Base-by-base conservation (phyloP, 2,888 invertebrate genomes). In the Galeruca laticollis region DNA sequence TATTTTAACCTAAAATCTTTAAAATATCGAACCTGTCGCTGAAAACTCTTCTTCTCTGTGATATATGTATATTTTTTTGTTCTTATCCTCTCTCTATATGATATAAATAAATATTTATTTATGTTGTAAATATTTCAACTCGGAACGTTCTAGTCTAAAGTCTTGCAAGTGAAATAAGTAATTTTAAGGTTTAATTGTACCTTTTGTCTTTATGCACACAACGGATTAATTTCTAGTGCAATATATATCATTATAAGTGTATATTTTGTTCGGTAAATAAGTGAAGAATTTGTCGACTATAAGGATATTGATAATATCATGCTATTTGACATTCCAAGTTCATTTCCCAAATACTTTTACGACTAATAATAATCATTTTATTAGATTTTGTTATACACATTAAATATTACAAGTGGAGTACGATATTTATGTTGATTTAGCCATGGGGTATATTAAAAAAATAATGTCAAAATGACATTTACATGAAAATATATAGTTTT, bases 141-240 rank as follows among this genome's bases (percentile, higher is more conserved):
- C 77, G 54, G 60, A 75, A 76, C 73, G 77, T 77, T 78, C 78
- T 78, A 78, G 78, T 78, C 78, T 76, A 73, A 71, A 70, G 68
- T 73, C 71, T 71, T 71, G 68, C 68, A 56, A 71, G 64, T 72
- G 63, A 70, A 71, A 51, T 66, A 66, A 59, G 60, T 71, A 68
- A 59, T 63, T 63, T 60, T 56, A 65, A 70, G 68, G 60, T 67
- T 15, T 63, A 62, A 70, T 21, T 62, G 66, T 68, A 73, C 63
- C 65, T 71, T 66, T 71, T 69, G 72, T 72, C 70, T 59, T 65
- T 67, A 68, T 65, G 71, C 74, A 72, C 69, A 72, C 63, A 47
- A 63, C 43, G 67, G 37, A 67, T 52, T 68, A 65, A 49, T 60
- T 70, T 70, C 67, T 72, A 70, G 73, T 73, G 73, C 73, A 73